Evolutionary conservation across 1,140 invertebrate species (phyloP).

Genomic region (Eupristina koningsbergeri): DNA sequence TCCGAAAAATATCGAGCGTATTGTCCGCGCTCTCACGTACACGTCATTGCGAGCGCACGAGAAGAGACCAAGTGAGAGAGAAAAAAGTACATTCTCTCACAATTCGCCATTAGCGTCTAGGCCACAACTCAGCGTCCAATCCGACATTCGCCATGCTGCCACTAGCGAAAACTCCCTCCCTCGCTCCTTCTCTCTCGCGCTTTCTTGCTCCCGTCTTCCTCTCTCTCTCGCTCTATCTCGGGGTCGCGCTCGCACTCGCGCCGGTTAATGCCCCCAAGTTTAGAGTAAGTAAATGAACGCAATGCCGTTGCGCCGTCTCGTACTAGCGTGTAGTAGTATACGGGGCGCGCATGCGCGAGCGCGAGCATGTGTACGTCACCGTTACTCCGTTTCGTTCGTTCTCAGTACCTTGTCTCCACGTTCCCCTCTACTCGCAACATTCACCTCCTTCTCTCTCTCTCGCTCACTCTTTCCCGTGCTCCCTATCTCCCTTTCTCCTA

Average conservation of each 20-base stretch:
- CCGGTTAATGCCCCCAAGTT: conserved; percentile 70
- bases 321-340: conserved; percentile 21
- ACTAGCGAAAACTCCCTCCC: background rate
- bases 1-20: background rate
- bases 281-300: conserved; percentile 20
- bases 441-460: too few species aligned
- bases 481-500: too few species aligned
- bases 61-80: conserved; percentile 19
- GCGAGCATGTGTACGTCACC: conserved; percentile 70
- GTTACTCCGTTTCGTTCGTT: conserved; percentile 69
- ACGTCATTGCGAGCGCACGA: background rate
- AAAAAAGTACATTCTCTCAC: conserved; percentile 9
- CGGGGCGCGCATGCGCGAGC: conserved; percentile 60
- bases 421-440: too few species aligned
- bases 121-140: conserved; percentile 26
- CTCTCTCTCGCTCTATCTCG: conserved; percentile 48
- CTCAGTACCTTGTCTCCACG: conserved; percentile 56
- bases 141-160: background rate
- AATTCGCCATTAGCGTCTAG: conserved; percentile 16
- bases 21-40: background rate
- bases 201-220: background rate
- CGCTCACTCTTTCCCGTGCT: too few species aligned
- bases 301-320: conserved; percentile 42
- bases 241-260: conserved; percentile 63
- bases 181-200: background rate